Conservation (phyloP, 2,888 invertebrate species). For the Diadegma fenestrale region DNA sequence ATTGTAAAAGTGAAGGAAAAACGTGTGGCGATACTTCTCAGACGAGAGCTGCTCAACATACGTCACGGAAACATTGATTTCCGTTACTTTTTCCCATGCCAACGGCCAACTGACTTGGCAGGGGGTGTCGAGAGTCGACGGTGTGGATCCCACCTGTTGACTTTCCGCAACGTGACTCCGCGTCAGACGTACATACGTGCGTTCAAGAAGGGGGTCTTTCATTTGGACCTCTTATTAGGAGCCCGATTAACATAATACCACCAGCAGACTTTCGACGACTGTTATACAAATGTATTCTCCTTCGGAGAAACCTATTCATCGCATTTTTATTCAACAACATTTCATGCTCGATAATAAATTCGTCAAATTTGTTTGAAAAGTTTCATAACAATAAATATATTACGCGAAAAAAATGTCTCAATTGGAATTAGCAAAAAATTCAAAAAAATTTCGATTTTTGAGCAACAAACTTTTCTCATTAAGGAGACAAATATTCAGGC, state of each 20-base stretch:
- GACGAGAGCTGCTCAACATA: constrained; percentile 43
- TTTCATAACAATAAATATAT: neutral
- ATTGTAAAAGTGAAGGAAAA: constrained; percentile 12
- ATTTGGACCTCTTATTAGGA: constrained; percentile 64
- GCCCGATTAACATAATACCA: constrained; percentile 73
- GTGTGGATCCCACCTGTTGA: constrained; percentile 84
- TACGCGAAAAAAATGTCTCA: neutral
- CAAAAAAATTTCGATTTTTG: neutral
- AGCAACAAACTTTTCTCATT: neutral
- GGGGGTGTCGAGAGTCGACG: constrained; percentile 78
- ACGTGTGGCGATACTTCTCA: constrained; percentile 39
- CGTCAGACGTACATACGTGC: constrained; percentile 43
- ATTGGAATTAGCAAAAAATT: neutral
- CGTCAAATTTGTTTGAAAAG: neutral
- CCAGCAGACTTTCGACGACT: constrained; percentile 66
- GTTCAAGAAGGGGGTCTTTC: constrained; percentile 68
- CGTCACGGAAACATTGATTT: constrained; percentile 78
- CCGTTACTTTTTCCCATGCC: constrained; percentile 85
- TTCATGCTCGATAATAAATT: neutral
- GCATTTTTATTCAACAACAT: neutral
- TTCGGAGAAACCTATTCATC: constrained; percentile 22
- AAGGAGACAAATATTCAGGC: neutral
- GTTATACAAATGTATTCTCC: constrained; percentile 22
- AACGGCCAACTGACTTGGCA: constrained; percentile 82
- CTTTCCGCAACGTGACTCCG: constrained; percentile 81